Evolutionary conservation across 2,113 vertebrate species (phyloP), one percentile per base, ranked within the genome.

Genomic region (Coryphaenoides rupestris): DNA sequence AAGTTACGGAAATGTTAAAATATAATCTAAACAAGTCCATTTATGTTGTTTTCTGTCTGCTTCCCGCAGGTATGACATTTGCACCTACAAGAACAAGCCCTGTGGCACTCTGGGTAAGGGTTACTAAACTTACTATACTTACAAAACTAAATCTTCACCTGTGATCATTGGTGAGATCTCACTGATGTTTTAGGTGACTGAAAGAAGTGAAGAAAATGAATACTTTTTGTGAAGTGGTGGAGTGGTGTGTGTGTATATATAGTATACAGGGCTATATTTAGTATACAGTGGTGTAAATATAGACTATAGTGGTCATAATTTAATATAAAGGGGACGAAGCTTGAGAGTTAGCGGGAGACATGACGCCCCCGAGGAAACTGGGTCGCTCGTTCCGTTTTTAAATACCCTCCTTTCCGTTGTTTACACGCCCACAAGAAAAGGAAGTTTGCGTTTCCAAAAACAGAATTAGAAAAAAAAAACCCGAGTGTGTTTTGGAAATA

Each of bases 11-110:
- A 22, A 22, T 55, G 21, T 22, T 22, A 14, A 21, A 16, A 64
- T 17, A 10, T 23, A 19, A 63, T 60, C 24, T 1, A 40, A 40
- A 40, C 13, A 12, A 26, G 24, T 3, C 24, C 24, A 52, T 68
- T 40, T 55, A 19, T 78, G 63, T 73, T 15, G 71, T 19, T 70
- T n/a, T 75, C 19, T 74, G 24, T 66, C 45, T 64, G 78, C 80
- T 66, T 82, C 68, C 77, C 78, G 58, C 66, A 98, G 97, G 88
- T 98, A 98, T 10, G 97, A 99, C 91, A 99, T 99, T 92, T 99
- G 97, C 93, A 99, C 96, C 77, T 99, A 99, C 58, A 99, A 99
- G 93, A 99, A 99, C 92, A 99, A 98, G 89, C 97, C 97, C 73
- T 99, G 97, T 69, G 97, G 97, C 73, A 99, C 97, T 54, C 84